Evolutionary conservation across 2,888 invertebrate species (phyloP).

Genomic region (Aromia moschata): DNA sequence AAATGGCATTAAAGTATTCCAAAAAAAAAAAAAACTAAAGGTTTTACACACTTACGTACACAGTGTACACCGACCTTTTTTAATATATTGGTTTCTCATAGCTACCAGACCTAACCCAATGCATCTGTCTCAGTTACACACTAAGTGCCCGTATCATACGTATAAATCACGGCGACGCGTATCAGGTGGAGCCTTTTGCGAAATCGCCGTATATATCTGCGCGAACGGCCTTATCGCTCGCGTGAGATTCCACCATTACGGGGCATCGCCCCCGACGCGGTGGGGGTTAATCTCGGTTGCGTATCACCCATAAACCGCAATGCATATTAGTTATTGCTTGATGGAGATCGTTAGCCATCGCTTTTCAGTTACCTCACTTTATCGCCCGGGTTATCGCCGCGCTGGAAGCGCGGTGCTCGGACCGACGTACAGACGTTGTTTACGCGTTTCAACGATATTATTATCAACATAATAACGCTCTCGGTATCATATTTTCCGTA

Average conservation of each 20-base stretch:
- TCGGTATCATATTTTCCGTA: constrained; percentile 43
- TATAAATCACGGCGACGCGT: constrained; percentile 39
- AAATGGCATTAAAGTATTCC: no score
- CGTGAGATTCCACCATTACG: constrained; percentile 57
- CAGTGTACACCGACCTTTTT: no score
- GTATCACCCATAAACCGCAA: constrained; percentile 56
- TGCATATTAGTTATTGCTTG: constrained; percentile 58
- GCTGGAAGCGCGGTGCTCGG: constrained; percentile 26
- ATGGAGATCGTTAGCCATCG: constrained; percentile 57
- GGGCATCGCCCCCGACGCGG: constrained; percentile 53
- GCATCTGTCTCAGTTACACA: no score
- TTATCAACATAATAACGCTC: constrained; percentile 45
- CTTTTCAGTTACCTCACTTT: constrained; percentile 49
- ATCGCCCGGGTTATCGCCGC: constrained; percentile 34
- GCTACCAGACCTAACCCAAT: no score
- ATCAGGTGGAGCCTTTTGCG: constrained; percentile 38
- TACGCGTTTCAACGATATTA: constrained; percentile 46
- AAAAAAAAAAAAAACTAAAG: no score
- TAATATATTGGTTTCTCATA: no score
- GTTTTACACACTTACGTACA: no score
- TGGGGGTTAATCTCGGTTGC: constrained; percentile 53
- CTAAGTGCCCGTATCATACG: no score
- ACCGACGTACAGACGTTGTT: constrained; percentile 34
- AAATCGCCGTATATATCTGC: constrained; percentile 39
- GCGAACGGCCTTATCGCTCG: constrained; percentile 50